A percentile compares a stretch with the other conserved stretches of the same genome.
phyloP scores from a whole-genome alignment of 2,888 invertebrate genomes.

The Trichogramma dendrolimi region DNA sequence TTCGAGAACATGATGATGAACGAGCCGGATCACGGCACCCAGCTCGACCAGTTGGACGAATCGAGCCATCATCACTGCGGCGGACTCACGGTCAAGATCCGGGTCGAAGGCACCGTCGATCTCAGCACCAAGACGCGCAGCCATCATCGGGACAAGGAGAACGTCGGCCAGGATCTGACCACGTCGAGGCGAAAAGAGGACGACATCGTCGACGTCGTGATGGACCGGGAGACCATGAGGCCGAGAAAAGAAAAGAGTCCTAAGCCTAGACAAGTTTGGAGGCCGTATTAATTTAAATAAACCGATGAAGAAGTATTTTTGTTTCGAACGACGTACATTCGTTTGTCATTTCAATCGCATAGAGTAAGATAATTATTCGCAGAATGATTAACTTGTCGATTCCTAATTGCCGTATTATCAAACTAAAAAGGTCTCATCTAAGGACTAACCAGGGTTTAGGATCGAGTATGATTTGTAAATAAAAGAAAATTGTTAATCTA shows the following conservation, averaged over 20 bases:
- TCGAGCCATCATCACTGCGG: slow-evolving; percentile 26
- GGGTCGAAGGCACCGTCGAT: slow-evolving; percentile 48
- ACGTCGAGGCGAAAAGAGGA: slow-evolving; percentile 43
- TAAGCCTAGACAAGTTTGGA: slow-evolving; percentile 50
- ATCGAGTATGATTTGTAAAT: slow-evolving; percentile 43
- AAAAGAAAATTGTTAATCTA: slow-evolving; percentile 12
- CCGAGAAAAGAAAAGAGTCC: slow-evolving; percentile 46
- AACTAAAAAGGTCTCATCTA: slow-evolving; percentile 38
- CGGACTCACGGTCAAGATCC: slow-evolving; percentile 44
- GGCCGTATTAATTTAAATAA: slow-evolving; percentile 42
- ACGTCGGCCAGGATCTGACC: slow-evolving; percentile 48
- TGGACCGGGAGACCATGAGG: slow-evolving; percentile 40
- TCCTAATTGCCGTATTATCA: slow-evolving; percentile 4
- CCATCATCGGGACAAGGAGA: slow-evolving; percentile 44
- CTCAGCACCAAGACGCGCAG: slow-evolving; percentile 42
- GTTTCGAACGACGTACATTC: too few species aligned
- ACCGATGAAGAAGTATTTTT: too few species aligned
- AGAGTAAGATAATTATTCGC: too few species aligned
- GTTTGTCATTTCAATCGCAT: too few species aligned
- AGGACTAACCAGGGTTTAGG: slow-evolving; percentile 51
- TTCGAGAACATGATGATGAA: slow-evolving; percentile 46
- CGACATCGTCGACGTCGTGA: slow-evolving; percentile 36
- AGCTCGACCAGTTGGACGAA: slow-evolving; percentile 22
- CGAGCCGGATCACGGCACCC: slow-evolving; percentile 34
- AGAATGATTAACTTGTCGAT: not conserved